These are phyloP conservation scores for Xylota segnis DNA, from an alignment of 2,888 invertebrate genomes.

Conservation along the genomic window DNA sequence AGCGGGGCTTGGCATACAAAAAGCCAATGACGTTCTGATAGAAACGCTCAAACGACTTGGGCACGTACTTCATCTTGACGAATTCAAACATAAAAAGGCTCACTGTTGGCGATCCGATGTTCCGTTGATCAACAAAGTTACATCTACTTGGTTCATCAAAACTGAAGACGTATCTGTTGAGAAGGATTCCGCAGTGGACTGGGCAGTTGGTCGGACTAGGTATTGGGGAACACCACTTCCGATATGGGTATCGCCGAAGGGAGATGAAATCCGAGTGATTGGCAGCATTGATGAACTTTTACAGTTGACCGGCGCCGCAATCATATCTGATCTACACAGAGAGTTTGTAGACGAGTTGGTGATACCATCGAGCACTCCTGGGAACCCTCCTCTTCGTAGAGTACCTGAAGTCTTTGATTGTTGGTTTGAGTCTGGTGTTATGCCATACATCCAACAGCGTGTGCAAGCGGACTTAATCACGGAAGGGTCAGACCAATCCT, in stretches of 20 bases:
- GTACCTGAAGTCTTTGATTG: constrained; percentile 92
- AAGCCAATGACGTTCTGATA: constrained; percentile 96
- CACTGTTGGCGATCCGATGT: constrained; percentile 99
- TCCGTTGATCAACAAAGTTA: constrained; percentile 96
- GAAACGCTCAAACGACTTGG: constrained; percentile 90
- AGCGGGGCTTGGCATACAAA: constrained; percentile 94
- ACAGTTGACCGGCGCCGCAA: constrained; percentile 89
- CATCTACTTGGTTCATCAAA: constrained; percentile 98
- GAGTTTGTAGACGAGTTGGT: constrained; percentile 95
- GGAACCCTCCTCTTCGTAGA: constrained; percentile 93
- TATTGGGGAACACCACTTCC: constrained; percentile 99
- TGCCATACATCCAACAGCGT: constrained; percentile 97
- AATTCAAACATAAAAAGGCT: constrained; percentile 95
- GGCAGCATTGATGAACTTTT: constrained; percentile 95
- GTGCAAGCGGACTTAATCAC: constrained; percentile 98
- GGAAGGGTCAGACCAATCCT: constrained; percentile 97
- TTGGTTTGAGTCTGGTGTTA: constrained; percentile 94
- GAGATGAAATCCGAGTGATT: constrained; percentile 94
- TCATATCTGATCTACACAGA: constrained; percentile 94
- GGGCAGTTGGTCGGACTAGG: constrained; percentile 97
- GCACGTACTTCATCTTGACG: constrained; percentile 89
- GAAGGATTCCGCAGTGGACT: constrained; percentile 90
- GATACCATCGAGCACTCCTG: constrained; percentile 93
- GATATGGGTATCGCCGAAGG: constrained; percentile 95
- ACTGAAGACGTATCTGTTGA: constrained; percentile 92